Evolutionary conservation across 2,888 invertebrate genomes (phyloP), one percentile per base, ranked within the genome.

Genomic region (Eupithecia subfuscata): DNA sequence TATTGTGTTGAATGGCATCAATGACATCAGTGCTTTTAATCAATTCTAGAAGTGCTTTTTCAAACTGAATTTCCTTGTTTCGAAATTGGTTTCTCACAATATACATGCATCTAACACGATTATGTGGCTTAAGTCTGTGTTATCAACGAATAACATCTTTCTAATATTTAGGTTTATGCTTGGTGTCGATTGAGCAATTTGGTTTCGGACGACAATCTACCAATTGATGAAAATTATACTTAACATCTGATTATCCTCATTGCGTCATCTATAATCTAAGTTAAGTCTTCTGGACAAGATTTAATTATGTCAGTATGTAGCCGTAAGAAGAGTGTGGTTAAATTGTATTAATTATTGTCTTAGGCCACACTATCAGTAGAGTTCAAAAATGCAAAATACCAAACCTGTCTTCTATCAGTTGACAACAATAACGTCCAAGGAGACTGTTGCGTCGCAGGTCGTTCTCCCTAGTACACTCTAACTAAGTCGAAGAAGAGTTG

Each of bases 161-260:
- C 25, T 56, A 56, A 56, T 60, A 60, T 60, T 25, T 60, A 60
- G 60, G 60, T 60, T 60, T 25, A 60, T 60, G 25, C 12, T 25
- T 60, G 12, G 60, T 60, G 60, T 60, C 14, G 60, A 60, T 60
- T 60, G 60, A 0, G 56, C 60, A 60, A 60, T 22, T 25, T 25
- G 30, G 18, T 60, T 60, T 60, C 60, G 1, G 12, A 60, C 12
- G 60, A 25, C 0, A 14, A 25, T 22, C 56, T 25, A 14, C 6
- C 25, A 25, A 60, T 60, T 12, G 25, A 25, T 60, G 14, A 12
- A 1, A 60, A 14, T 60, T 5, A 25, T 12, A 25, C 22, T 60
- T 6, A 60, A 14, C 60, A 60, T 25, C 60, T 25, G 60, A 25
- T 22, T 56, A 22, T 11, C 56, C 56, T 60, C 14, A 25, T 25